Evolutionary conservation across 2,888 invertebrate species (phyloP).

Genomic region (Limnephilus auricula): DNA sequence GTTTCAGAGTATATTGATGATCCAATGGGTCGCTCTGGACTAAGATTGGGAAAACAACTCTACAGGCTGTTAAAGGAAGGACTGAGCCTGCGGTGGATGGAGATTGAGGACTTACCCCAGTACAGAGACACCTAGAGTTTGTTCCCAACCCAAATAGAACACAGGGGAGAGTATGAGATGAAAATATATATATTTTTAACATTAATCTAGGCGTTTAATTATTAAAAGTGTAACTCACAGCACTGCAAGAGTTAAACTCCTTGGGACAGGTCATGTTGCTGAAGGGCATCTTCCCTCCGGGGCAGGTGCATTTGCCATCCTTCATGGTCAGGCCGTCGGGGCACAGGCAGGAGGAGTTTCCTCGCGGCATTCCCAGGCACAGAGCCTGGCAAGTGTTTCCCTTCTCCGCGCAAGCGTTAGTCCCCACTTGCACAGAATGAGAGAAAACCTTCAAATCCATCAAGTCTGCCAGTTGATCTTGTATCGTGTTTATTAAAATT

Average conservation of each 20-base stretch:
- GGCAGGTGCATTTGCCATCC: conserved; percentile 85
- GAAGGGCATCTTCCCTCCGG: conserved; percentile 81
- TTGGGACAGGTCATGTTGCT: conserved; percentile 85
- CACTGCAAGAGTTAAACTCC: conserved; percentile 78
- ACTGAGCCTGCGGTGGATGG: no score
- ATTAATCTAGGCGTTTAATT: neutral
- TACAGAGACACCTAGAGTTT: no score
- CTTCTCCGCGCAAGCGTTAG: conserved; percentile 83
- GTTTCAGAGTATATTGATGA: no score
- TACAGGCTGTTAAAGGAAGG: no score
- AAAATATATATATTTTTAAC: no score
- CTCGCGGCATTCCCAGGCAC: conserved; percentile 86
- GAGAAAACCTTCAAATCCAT: conserved; percentile 92
- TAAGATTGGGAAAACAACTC: no score
- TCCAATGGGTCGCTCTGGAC: no score
- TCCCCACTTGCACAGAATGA: conserved; percentile 85
- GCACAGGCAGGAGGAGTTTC: conserved; percentile 85
- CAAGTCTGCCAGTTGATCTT: conserved; percentile 81
- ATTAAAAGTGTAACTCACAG: conserved; percentile 70
- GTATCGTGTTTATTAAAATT: conserved; percentile 78
- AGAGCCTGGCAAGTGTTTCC: conserved; percentile 83
- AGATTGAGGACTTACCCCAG: no score
- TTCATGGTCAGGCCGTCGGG: conserved; percentile 84
- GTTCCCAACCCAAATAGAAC: no score
- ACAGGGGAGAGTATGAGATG: no score